These are phyloP conservation scores for Rhimphoctona megacephalus DNA, from an alignment of 2,888 invertebrate genomes.

Conservation along the genomic window DNA sequence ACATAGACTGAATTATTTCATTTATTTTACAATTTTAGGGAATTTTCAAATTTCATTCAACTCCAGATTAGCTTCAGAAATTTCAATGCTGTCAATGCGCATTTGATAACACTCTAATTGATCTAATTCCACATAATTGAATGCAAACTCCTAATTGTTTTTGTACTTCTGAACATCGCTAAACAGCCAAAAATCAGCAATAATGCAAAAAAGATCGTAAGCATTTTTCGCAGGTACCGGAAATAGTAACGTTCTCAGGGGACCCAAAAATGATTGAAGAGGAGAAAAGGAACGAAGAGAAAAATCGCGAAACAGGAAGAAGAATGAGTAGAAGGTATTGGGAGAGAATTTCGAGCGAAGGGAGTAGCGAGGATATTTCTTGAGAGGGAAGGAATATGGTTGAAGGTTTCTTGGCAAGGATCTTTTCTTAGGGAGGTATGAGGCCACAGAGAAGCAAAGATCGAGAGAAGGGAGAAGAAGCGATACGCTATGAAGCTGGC, in stretches of 20 bases:
- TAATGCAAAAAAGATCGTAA: not conserved
- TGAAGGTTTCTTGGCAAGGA: conserved; percentile 61
- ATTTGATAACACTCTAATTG: too few relatives aligned
- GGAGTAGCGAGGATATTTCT: conserved; percentile 36
- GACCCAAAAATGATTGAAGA: conserved; percentile 38
- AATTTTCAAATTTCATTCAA: not conserved
- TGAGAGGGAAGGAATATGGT: conserved; percentile 50
- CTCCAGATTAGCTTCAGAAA: not conserved
- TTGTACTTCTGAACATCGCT: too few relatives aligned
- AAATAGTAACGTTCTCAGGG: conserved; percentile 47
- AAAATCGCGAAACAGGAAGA: conserved; percentile 25
- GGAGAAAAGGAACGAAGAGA: conserved; percentile 15
- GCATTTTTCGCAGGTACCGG: conserved; percentile 26
- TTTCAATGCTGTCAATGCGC: too few relatives aligned
- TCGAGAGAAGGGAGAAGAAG: conserved; percentile 21
- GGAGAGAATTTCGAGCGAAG: conserved; percentile 6
- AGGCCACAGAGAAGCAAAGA: conserved; percentile 29
- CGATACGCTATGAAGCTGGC: conserved; percentile 52
- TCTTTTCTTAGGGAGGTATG: conserved; percentile 54
- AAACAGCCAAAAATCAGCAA: not conserved
- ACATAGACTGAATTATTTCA: not conserved
- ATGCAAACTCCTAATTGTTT: too few relatives aligned
- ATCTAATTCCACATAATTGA: not conserved
- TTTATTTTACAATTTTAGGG: not conserved
- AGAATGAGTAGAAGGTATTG: conserved; percentile 14